phyloP scores from a whole-genome alignment of 2,113 vertebrate species.

The Istiophorus platypterus region DNA sequence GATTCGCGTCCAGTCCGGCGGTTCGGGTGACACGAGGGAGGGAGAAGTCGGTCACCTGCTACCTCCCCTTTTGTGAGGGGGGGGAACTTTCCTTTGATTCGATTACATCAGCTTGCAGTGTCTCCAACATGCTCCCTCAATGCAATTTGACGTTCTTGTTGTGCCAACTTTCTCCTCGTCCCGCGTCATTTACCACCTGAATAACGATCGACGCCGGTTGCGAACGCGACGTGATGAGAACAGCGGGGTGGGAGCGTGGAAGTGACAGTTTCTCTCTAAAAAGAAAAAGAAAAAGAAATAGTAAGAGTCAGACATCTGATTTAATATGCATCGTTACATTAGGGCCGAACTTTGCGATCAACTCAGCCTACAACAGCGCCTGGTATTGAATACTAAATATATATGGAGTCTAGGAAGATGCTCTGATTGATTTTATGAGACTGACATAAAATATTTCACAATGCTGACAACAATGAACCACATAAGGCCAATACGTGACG shows the following conservation, averaged over 20 bases:
- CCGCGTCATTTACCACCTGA: neutral
- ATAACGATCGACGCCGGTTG: neutral
- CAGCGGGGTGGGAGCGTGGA: slow-evolving; percentile 7
- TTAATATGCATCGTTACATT: slow-evolving; percentile 28
- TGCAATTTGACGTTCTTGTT: neutral
- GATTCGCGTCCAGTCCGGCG: slow-evolving; percentile 18
- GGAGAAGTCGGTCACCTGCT: slow-evolving; percentile 30
- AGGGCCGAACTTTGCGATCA: slow-evolving; percentile 8
- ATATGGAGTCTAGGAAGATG: neutral
- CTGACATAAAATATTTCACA: neutral
- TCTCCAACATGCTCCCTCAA: neutral
- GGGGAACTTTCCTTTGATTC: neutral
- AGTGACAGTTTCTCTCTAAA: slow-evolving; percentile 9
- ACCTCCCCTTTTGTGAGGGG: slow-evolving; percentile 21
- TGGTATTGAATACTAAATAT: neutral
- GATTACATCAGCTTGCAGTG: too few relatives aligned
- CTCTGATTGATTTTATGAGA: neutral
- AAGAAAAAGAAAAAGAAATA: too few relatives aligned
- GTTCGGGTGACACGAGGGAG: slow-evolving; percentile 34
- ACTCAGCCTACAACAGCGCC: neutral
- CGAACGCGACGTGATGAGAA: slow-evolving; percentile 30
- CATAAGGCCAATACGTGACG: too few relatives aligned
- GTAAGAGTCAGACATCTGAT: slow-evolving; percentile 7
- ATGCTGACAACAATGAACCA: too few relatives aligned
- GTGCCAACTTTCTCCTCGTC: neutral